Base-by-base conservation (phyloP, 2,888 invertebrate genomes). In the Rhopalosiphum nymphaeae region DNA sequence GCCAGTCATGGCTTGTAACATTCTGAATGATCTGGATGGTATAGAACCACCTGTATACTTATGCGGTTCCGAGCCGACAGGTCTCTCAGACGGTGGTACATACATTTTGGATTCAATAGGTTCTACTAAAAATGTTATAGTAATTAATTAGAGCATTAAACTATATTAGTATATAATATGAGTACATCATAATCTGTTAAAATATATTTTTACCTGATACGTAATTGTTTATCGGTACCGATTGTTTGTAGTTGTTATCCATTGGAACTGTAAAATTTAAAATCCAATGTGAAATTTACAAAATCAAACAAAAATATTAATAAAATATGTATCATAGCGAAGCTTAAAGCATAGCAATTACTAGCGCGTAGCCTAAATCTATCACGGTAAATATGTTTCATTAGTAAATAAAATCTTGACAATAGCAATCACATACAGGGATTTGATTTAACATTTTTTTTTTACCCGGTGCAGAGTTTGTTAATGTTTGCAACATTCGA, bases 21-120 rank as follows among this genome's bases (percentile, higher is more conserved):
- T 97, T 96, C 97, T 97, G 96, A 98, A 98, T 85, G 98, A 97
- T 96, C 97, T 97, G 95, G 98, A 98, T 93, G 98, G 98, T 96
- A 98, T 98, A 95, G 97, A 97, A 95, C 97, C 97, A 94, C 98
- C 98, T 95, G 97, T 97, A 95, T 97, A 97, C 42, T 95, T 95
- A 92, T 94, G 93, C 46, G 94, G 94, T 88, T 95, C 95, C 57
- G 86, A 84, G 49, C 91, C 94, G 25, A 86, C 93, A 42, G 94
- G 94, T 67, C 95, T 94, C 86, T 95, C 95, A 36, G 95, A 95
- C n/a, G 95, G 95, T n/a, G 95, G 95, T 88, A 95, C 94, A 89
- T 95, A 95, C 26, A 94, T 91, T 89, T 95, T 95, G 85, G 94
- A 94, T 53, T 94, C 90, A 36, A 94, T 46, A 42, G 94, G 94